phyloP scores from a whole-genome alignment of 2,888 invertebrate genomes.

The Caenorhabditis sinica region DNA sequence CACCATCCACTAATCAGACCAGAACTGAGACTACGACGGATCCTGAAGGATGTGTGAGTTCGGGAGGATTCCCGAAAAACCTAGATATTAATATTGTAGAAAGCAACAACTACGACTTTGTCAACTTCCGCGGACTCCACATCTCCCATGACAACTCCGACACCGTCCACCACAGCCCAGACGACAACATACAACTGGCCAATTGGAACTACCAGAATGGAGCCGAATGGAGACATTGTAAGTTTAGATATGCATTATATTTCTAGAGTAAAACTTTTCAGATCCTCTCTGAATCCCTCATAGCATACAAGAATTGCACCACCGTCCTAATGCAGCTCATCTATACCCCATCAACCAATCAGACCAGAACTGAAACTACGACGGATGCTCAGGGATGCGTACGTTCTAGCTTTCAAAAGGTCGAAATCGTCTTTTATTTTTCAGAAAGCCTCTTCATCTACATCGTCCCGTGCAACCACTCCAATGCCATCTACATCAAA shows the following conservation, averaged over 20 bases:
- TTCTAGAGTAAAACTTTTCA: neutral
- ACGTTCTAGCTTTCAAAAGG: too few relatives aligned
- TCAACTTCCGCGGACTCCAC: too few relatives aligned
- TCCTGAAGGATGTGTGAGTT: slow-evolving; percentile 30
- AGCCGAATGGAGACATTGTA: slow-evolving; percentile 35
- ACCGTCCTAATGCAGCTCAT: slow-evolving; percentile 33
- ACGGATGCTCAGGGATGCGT: slow-evolving; percentile 29
- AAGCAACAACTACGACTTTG: too few relatives aligned
- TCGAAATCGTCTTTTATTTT: too few relatives aligned
- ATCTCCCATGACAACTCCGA: slow-evolving; percentile 1
- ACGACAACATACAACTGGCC: slow-evolving; percentile 24
- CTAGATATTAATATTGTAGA: neutral
- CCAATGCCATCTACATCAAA: too few relatives aligned
- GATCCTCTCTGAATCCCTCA: slow-evolving; percentile 23
- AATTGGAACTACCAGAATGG: slow-evolving; percentile 5
- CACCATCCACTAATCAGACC: slow-evolving; percentile 6
- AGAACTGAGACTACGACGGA: slow-evolving; percentile 17
- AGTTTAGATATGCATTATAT: neutral
- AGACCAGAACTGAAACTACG: slow-evolving; percentile 12
- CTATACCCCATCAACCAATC: slow-evolving; percentile 9
- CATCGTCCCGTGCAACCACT: neutral
- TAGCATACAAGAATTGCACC: slow-evolving; percentile 27
- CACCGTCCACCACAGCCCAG: too few relatives aligned
- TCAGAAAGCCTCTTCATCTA: neutral
- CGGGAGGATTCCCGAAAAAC: too few relatives aligned